Percentiles rank a stretch among this genome's conserved stretches.
Evolutionary conservation across 2,888 invertebrate genomes (phyloP).

Genomic region (Eupithecia inturbata): DNA sequence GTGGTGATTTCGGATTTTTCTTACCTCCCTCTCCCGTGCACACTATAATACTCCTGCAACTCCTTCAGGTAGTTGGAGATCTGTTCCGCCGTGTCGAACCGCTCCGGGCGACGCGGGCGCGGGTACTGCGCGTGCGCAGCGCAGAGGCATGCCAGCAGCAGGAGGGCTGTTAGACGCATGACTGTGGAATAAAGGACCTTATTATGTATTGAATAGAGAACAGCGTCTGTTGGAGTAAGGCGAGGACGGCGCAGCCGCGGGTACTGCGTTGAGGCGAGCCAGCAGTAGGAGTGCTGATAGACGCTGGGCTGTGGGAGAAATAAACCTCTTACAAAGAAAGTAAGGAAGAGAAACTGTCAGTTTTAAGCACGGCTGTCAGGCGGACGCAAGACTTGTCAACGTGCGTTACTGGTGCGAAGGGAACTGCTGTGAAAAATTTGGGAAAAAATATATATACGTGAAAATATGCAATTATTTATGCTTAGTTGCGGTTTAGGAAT

Average conservation of each 20-base stretch:
- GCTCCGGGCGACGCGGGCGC: slow-evolving; percentile 78
- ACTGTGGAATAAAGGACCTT: slow-evolving; percentile 24
- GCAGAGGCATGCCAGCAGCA: slow-evolving; percentile 68
- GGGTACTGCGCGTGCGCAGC: slow-evolving; percentile 71
- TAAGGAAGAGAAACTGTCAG: too few relatives aligned
- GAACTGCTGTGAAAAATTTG: too few relatives aligned
- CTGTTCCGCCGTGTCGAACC: slow-evolving; percentile 77
- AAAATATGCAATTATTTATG: too few relatives aligned
- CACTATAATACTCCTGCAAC: slow-evolving; percentile 76
- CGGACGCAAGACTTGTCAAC: too few relatives aligned
- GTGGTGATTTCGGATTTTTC: not conserved
- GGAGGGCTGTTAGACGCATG: slow-evolving; percentile 68
- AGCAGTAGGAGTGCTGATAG: slow-evolving; percentile 64
- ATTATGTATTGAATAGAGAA: too few relatives aligned
- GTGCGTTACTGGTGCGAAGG: too few relatives aligned
- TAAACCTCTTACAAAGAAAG: not conserved
- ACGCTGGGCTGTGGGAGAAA: slow-evolving; percentile 62
- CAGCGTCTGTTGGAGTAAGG: too few relatives aligned
- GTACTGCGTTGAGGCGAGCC: slow-evolving; percentile 70
- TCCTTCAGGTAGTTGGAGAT: slow-evolving; percentile 78
- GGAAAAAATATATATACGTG: too few relatives aligned
- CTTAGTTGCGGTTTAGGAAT: too few relatives aligned
- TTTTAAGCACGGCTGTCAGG: too few relatives aligned
- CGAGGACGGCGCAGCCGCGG: slow-evolving; percentile 76
- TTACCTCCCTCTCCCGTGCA: slow-evolving; percentile 77